A percentile compares a stretch with the other conserved stretches of the same genome.
Conservation (phyloP, 2,888 invertebrate species). For the Idaea dimidiata region DNA sequence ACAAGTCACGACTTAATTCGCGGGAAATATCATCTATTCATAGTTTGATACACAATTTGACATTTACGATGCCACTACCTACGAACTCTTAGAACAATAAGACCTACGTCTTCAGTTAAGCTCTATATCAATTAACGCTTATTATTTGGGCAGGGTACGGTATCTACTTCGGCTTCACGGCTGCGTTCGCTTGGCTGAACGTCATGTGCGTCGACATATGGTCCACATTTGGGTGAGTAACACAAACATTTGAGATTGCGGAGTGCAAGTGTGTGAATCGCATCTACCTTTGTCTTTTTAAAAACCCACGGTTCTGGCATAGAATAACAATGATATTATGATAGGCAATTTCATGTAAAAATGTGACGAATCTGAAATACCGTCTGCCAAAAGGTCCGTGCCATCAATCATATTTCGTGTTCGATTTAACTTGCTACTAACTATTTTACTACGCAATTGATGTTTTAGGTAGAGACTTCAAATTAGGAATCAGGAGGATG, state of each 20-base stretch:
- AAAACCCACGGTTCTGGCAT: conserved; percentile 6
- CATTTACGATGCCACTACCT: not conserved
- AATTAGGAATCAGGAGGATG: no score
- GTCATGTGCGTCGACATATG: conserved; percentile 91
- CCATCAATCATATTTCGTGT: no score
- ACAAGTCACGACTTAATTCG: not conserved
- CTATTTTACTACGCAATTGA: no score
- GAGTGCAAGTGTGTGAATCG: conserved; percentile 31
- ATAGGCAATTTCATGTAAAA: not conserved
- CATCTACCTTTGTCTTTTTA: conserved; percentile 19
- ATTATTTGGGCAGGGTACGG: conserved; percentile 82
- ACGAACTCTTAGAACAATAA: conserved; percentile 13
- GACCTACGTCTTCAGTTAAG: conserved; percentile 18
- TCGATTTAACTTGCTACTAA: no score
- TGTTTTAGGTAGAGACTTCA: no score
- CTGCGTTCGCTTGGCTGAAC: conserved; percentile 88
- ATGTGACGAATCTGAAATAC: no score
- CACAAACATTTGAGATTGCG: conserved; percentile 34
- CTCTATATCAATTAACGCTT: conserved; percentile 36
- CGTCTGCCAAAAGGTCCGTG: no score
- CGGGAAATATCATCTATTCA: not conserved
- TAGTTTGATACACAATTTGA: not conserved
- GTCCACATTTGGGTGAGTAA: conserved; percentile 89
- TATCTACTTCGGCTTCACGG: conserved; percentile 85
- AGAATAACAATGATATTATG: not conserved